Conservation (phyloP, 2,888 invertebrate species). For the Chrysotoxum bicinctum region DNA sequence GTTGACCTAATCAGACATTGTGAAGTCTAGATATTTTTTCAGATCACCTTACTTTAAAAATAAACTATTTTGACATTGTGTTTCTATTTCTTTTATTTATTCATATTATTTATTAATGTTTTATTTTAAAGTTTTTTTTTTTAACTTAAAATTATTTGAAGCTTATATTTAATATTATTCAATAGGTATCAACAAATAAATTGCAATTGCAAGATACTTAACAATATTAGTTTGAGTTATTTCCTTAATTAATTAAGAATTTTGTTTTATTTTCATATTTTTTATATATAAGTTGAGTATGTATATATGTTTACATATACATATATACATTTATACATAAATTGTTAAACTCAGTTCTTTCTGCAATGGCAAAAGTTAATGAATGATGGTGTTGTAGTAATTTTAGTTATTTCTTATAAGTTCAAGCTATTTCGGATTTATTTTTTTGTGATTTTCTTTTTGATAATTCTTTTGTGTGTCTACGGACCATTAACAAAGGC, state of each 20-base stretch:
- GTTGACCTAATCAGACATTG: no score
- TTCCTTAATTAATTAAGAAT: conserved; percentile 6
- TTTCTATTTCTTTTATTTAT: background rate
- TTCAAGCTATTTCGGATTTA: conserved; percentile 16
- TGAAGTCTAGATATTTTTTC: no score
- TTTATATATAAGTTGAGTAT: background rate
- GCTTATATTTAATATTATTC: conserved; percentile 43
- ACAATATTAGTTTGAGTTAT: conserved; percentile 30
- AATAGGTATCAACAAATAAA: conserved; percentile 47
- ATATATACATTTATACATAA: conserved; percentile 48
- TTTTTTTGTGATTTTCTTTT: background rate
- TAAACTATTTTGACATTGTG: background rate
- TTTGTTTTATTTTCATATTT: conserved; percentile 1
- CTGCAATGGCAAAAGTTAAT: conserved; percentile 47
- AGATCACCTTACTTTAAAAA: background rate
- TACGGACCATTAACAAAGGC: conserved; percentile 31
- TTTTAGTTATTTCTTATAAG: conserved; percentile 1
- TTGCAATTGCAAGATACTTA: conserved; percentile 36
- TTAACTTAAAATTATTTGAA: conserved; percentile 45
- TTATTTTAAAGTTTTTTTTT: conserved; percentile 3
- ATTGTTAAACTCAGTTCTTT: conserved; percentile 65
- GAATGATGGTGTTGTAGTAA: conserved; percentile 15
- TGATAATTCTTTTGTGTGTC: conserved; percentile 2
- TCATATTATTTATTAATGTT: background rate
- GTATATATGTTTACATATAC: conserved; percentile 47